Evolutionary conservation across 2,888 invertebrate genomes (phyloP).

Genomic region (Cantharis rufa): DNA sequence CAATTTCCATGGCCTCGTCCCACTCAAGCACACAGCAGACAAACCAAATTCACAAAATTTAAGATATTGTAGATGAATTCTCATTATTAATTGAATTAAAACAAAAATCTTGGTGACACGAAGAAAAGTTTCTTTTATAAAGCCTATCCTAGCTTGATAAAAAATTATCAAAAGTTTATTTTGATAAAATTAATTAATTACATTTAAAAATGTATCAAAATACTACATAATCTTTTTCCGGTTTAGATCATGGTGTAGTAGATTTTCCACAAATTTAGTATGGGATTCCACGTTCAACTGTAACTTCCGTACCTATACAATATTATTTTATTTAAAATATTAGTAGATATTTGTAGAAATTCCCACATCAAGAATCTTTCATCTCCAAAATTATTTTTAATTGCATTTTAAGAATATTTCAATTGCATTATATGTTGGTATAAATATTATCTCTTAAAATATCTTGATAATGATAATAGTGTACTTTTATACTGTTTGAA

Average conservation of each 20-base stretch:
- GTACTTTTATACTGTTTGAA: neutral
- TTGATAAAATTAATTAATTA: too few species aligned
- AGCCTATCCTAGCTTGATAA: too few species aligned
- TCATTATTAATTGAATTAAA: too few species aligned
- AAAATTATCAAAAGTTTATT: too few species aligned
- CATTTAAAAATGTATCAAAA: too few species aligned
- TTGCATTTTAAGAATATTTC: neutral
- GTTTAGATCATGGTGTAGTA: neutral
- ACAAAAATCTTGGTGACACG: too few species aligned
- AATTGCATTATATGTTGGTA: neutral
- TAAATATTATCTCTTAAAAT: neutral
- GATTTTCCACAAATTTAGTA: neutral
- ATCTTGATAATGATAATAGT: neutral
- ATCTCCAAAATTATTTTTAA: neutral
- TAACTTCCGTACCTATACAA: neutral
- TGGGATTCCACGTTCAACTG: neutral
- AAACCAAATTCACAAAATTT: too few species aligned
- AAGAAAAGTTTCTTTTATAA: too few species aligned
- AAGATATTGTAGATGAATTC: too few species aligned
- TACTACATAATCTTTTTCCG: neutral
- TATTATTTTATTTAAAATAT: neutral
- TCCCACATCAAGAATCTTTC: neutral
- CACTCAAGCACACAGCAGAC: too few species aligned
- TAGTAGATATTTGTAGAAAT: neutral
- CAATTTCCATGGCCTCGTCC: too few species aligned